A percentile compares a stretch with the other conserved stretches of the same genome.
Conservation (phyloP, 2,113 vertebrate species). For the Chloropsis cyanopogon region DNA sequence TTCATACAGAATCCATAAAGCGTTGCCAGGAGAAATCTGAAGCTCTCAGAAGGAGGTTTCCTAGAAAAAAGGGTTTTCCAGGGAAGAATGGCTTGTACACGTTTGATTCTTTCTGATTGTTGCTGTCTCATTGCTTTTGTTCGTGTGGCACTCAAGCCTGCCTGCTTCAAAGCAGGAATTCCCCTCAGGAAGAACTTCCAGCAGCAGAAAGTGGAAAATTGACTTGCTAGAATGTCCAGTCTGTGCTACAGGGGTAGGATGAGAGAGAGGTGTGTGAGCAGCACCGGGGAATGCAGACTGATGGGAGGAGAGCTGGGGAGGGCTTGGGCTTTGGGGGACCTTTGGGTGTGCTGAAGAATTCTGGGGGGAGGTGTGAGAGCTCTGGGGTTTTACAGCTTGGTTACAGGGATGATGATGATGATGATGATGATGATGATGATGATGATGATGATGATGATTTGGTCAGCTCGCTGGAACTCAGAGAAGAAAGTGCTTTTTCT, state of each 20-base stretch:
- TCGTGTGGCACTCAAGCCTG: background rate
- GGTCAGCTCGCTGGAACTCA: background rate
- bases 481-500: background rate
- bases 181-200: background rate
- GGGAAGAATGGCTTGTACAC: background rate
- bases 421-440: no score
- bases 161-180: background rate
- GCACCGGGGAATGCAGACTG: background rate
- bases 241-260: background rate
- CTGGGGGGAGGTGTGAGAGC: rapidly evolving
- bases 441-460: no score
- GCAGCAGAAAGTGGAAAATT: background rate
- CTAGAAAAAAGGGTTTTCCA: background rate
- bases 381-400: background rate
- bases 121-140: background rate
- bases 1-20: slow-evolving; percentile 15
- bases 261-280: background rate
- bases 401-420: background rate
- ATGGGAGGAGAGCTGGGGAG: background rate
- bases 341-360: background rate
- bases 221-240: background rate
- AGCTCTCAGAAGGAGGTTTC: background rate
- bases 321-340: background rate
- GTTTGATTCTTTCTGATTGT: background rate
- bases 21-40: background rate